A percentile compares a stretch with the other conserved stretches of the same genome.
phyloP scores from a whole-genome alignment of 1,140 invertebrate species.

The Zeugodacus cucurbitae region DNA sequence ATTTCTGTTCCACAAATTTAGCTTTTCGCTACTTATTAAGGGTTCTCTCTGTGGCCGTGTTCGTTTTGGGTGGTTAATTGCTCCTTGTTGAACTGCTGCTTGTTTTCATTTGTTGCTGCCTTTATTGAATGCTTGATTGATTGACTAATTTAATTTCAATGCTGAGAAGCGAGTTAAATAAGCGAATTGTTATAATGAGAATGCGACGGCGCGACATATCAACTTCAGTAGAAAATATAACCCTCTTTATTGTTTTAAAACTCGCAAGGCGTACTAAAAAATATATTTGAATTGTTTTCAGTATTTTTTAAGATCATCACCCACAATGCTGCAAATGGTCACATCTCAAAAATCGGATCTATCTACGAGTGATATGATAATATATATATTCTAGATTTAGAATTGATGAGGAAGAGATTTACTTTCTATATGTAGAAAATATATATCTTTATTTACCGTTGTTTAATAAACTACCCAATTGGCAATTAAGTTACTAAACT shows the following conservation, averaged over 20 bases:
- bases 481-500: no score
- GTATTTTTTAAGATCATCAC: no score
- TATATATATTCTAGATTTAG: no score
- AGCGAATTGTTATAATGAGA: not conserved
- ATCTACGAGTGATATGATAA: no score
- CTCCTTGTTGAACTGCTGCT: not conserved
- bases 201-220: not conserved
- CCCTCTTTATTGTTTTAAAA: not conserved
- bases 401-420: no score
- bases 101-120: not conserved
- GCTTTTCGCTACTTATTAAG: not conserved
- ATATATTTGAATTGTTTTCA: no score
- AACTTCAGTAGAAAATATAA: not conserved
- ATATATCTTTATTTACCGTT: no score
- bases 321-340: no score
- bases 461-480: no score
- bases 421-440: no score
- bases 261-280: not conserved
- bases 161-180: not conserved
- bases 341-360: no score
- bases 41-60: not conserved
- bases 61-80: conserved; percentile 25
- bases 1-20: not conserved
- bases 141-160: conserved; percentile 20
- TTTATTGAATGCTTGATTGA: conserved; percentile 24